Base-by-base conservation (phyloP, 2,797 vertebrate species). In the Muraenolepis orangiensis region DNA sequence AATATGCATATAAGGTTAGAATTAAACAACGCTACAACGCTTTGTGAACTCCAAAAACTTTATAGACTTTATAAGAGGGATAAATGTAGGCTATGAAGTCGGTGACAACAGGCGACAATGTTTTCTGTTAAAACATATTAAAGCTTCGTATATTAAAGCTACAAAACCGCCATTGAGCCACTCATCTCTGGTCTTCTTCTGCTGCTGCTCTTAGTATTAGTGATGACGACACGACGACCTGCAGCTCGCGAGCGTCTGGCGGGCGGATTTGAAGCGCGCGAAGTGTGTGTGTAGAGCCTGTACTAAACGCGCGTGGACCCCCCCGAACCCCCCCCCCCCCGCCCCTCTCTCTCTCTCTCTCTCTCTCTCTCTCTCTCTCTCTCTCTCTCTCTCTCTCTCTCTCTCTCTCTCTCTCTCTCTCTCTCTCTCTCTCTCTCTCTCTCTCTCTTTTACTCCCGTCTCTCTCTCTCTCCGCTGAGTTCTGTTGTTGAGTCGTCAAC, bases 191-290 rank as follows among this genome's bases (percentile, higher is more conserved):
- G n/a, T n/a, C n/a, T n/a, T n/a, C n/a, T n/a, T n/a, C n/a, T n/a
- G n/a, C 1, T 57, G 18, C 2, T 10, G 51, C 51, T 57, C 20
- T 8, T 7, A 8, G 5, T 57, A 4, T 20, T n/a, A 57, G 51
- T 57, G 51, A 23, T 57, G 51, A 57, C 51, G 51, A 57, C 51
- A 57, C 18, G 87, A 74, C 69, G 82, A 87, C 89, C 88, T 61
- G 87, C 87, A 83, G 89, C 85, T 89, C 80, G 20, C 18, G 1
- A 51, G 46, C 74, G 84, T 84, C 85, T 90, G 89, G 89, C 90
- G 88, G 87, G 88, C 84, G 86, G 85, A 89, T 91, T 91, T 90
- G 82, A 92, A 91, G 89, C 79, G 80, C 73, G 77, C 20, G 51
- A 57, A 23, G n/a, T n/a, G n/a, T n/a, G n/a, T n/a, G n/a, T n/a